phyloP scores from a whole-genome alignment of 2,113 vertebrate species.

The Todiramphus chloris region DNA sequence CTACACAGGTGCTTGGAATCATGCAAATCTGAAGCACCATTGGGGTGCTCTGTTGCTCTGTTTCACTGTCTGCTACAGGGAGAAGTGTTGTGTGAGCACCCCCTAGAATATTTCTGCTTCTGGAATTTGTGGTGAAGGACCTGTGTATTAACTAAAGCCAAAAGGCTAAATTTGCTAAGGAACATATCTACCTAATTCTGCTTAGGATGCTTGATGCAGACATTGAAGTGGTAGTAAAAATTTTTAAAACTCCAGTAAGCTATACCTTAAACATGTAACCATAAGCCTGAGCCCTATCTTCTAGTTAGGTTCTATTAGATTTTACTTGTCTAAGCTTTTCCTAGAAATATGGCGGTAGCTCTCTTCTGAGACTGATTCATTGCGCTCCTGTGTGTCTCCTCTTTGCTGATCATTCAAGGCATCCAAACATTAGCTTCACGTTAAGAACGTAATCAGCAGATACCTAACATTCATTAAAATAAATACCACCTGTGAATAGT shows the following conservation, averaged over 20 bases:
- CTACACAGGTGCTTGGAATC: not conserved
- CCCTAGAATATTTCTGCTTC: not conserved
- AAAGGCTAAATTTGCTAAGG: not conserved
- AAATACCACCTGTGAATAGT: not conserved
- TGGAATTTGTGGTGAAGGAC: not conserved
- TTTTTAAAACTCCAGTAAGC: not conserved
- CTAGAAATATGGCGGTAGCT: too few species aligned
- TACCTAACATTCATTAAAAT: too few species aligned
- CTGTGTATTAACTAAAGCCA: not conserved
- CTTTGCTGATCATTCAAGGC: too few species aligned
- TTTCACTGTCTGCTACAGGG: not conserved
- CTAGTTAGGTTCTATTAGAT: not conserved
- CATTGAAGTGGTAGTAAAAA: not conserved
- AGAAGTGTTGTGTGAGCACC: not conserved
- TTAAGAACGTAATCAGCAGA: too few species aligned
- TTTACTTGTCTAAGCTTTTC: not conserved
- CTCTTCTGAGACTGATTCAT: too few species aligned
- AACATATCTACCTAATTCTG: not conserved
- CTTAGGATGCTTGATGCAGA: not conserved
- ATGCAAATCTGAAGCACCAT: not conserved
- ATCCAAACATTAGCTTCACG: too few species aligned
- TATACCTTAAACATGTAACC: not conserved
- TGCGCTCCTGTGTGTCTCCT: too few species aligned
- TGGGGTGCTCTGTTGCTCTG: not conserved
- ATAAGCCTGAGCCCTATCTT: not conserved